Evolutionary conservation across 2,113 vertebrate species (phyloP), one percentile per base, ranked within the genome.

Genomic region (Puffinus mauretanicus): DNA sequence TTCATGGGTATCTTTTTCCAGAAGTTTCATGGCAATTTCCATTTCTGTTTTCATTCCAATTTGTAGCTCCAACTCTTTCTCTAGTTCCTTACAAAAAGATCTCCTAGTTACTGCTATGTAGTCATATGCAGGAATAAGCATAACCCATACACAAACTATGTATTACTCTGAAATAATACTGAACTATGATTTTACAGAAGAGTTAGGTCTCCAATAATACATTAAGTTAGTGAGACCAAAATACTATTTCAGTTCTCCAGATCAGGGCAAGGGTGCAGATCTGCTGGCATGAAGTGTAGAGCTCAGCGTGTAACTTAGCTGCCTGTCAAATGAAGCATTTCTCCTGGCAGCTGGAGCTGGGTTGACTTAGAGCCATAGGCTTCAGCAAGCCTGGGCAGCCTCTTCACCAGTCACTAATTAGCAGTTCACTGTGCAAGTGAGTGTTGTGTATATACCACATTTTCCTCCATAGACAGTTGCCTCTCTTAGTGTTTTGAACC

Each of bases 1-100:
- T 93, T 99, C 99, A 6, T 99, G 99, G 8, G 99, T 99, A 97
- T 99, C 99, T 96, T 99, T 99, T 96, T 99, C 99, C 78, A 99
- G 97, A 40, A 99, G 97, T 94, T 99, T 99, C 99, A 99, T 99
- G 87, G 99, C 99, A 85, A 99, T 99, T 97, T 99, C 99, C 98
- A 99, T 99, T 97, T 99, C 99, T 32, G 99, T 98, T 98, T 99
- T 99, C 97, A 99, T 98, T 40, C 99, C 98, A 77, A 99, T 98
- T 95, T 99, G 99, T 76, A 99, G 97, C 93, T 99, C 99, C 96
- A 99, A 69, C 97, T 99, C 99, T 75, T 98, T 99, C 90, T 99
- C 99, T 94, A 99, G 95, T 97, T 99, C 99, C 99, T 99, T 96
- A 90, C 77, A 93, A 96, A 78, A 58, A 95, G 15, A 95, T 88